Percentiles rank a stretch among this genome's conserved stretches.
These are phyloP conservation scores for Aporophyla lueneburgensis DNA, from an alignment of 2,888 invertebrate species.

Conservation along the genomic window DNA sequence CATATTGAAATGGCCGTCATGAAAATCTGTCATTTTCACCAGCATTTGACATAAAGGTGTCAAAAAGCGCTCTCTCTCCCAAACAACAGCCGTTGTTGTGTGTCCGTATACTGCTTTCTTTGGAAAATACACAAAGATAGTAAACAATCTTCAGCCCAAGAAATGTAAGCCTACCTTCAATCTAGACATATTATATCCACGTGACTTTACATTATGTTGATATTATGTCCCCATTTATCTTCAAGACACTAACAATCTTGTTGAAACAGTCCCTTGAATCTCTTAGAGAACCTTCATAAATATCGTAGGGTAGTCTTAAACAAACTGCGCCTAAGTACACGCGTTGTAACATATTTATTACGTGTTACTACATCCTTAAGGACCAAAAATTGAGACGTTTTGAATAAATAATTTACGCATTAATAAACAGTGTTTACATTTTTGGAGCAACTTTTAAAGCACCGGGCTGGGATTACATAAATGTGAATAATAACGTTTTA, in stretches of 20 bases:
- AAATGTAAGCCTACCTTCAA: conserved; percentile 19
- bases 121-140: background rate
- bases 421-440: background rate
- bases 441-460: background rate
- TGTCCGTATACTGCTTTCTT: background rate
- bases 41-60: too few species aligned
- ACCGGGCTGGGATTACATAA: background rate
- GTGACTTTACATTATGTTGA: conserved; percentile 17
- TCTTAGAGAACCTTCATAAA: conserved; percentile 58
- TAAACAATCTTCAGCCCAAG: conserved; percentile 10
- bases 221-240: conserved; percentile 50
- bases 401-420: background rate
- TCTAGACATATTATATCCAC: background rate
- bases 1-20: too few species aligned
- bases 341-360: conserved; percentile 45
- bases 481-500: background rate
- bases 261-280: conserved; percentile 56
- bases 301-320: conserved; percentile 39
- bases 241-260: conserved; percentile 53
- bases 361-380: background rate
- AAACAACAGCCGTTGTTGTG: too few species aligned
- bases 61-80: too few species aligned
- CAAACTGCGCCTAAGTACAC: conserved; percentile 48
- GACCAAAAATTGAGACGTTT: conserved; percentile 38
- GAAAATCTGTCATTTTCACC: too few species aligned